Percentiles rank a stretch among this genome's conserved stretches.
Evolutionary conservation across 2,113 vertebrate species (phyloP).

Genomic region (Eulacestoma nigropectus): DNA sequence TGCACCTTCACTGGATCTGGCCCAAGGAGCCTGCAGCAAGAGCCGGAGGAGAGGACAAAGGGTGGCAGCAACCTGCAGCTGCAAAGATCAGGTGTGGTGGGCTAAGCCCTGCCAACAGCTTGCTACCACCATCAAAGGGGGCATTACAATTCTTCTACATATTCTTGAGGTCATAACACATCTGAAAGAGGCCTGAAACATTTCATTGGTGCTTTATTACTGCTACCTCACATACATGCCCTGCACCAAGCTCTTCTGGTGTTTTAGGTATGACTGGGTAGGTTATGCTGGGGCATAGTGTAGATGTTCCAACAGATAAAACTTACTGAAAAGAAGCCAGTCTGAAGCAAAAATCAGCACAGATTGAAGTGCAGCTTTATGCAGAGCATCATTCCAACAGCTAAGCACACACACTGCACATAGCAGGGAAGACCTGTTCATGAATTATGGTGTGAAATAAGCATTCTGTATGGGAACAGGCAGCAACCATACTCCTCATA

Average conservation of each 20-base stretch:
- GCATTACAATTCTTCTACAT: neutral
- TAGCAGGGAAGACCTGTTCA: neutral
- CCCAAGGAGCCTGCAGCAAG: neutral
- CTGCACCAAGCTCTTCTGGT: neutral
- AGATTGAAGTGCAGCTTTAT: neutral
- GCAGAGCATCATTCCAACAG: neutral
- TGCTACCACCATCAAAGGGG: neutral
- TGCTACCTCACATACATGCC: rapidly evolving
- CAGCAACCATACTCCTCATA: neutral
- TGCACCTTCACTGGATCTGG: neutral
- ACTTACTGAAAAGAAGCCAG: neutral
- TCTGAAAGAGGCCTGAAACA: neutral
- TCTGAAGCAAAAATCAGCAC: neutral
- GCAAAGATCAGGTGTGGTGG: rapidly evolving
- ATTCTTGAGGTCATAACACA: neutral
- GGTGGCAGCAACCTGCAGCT: neutral
- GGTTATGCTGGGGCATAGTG: neutral
- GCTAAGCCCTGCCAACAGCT: neutral
- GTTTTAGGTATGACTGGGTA: neutral
- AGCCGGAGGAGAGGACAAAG: neutral
- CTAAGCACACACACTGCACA: neutral
- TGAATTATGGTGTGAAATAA: neutral
- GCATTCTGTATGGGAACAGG: neutral
- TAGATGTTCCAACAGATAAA: neutral
- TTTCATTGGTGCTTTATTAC: neutral